Evolutionary conservation across 2,888 invertebrate species (phyloP).

Genomic region (Ormyrus rosae): DNA sequence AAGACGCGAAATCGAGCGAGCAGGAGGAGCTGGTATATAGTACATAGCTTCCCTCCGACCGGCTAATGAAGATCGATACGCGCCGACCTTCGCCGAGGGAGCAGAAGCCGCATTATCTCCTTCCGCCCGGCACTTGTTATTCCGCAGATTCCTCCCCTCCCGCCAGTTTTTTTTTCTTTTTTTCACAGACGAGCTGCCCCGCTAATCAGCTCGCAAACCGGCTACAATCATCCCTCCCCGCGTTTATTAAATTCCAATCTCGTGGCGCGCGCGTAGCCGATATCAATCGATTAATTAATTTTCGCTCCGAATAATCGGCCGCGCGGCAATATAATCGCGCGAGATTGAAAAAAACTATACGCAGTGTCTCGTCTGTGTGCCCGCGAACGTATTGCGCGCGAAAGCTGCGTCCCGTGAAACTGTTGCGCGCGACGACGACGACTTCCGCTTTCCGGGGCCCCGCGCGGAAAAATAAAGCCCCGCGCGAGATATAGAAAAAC

Average conservation of each 20-base stretch:
- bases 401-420: neutral
- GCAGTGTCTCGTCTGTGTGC: too few species aligned
- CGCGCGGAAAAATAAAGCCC: too few species aligned
- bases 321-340: too few species aligned
- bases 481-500: neutral
- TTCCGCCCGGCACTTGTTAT: conserved; percentile 29
- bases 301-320: too few species aligned
- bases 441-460: neutral
- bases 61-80: conserved; percentile 52
- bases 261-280: too few species aligned
- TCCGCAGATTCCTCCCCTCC: conserved; percentile 12
- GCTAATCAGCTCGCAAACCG: too few species aligned
- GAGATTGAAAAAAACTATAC: too few species aligned
- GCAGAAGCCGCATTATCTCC: conserved; percentile 17
- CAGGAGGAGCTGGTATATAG: too few species aligned
- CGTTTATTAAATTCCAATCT: too few species aligned
- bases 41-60: conserved; percentile 2
- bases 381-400: too few species aligned
- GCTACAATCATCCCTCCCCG: too few species aligned
- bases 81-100: conserved; percentile 28
- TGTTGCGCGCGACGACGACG: conserved; percentile 31
- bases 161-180: neutral
- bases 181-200: neutral
- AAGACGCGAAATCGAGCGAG: neutral
- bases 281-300: too few species aligned